phyloP scores from a whole-genome alignment of 2,888 invertebrate species.

The Acleris sparsana region DNA sequence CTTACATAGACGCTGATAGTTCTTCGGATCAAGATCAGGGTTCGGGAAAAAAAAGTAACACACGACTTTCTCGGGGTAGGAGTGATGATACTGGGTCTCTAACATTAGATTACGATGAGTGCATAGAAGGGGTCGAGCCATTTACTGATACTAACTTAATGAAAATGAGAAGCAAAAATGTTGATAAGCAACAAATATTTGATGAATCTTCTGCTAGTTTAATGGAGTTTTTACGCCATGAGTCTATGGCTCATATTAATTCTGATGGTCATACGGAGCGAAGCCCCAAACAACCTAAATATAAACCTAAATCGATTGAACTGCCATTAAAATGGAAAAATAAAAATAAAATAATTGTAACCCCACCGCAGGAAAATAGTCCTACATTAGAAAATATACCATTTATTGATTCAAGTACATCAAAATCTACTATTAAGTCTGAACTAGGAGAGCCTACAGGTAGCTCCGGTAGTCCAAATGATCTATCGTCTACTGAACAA shows the following conservation, averaged over 20 bases:
- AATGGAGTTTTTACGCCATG: slow-evolving; percentile 75
- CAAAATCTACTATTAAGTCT: slow-evolving; percentile 68
- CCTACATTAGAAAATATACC: slow-evolving; percentile 82
- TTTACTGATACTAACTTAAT: slow-evolving; percentile 76
- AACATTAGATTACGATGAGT: slow-evolving; percentile 87
- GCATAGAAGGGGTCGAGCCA: slow-evolving; percentile 84
- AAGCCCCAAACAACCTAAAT: slow-evolving; percentile 55
- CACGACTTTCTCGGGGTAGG: slow-evolving; percentile 73
- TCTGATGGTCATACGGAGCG: slow-evolving; percentile 76
- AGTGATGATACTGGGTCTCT: slow-evolving; percentile 88
- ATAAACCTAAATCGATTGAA: slow-evolving; percentile 61
- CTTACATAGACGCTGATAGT: slow-evolving; percentile 82
- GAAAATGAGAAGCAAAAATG: slow-evolving; percentile 52
- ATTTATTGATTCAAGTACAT: slow-evolving; percentile 73
- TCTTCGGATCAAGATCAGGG: slow-evolving; percentile 76
- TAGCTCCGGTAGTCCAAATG: slow-evolving; percentile 74
- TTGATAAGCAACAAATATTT: slow-evolving; percentile 84
- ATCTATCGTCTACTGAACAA: slow-evolving; percentile 69
- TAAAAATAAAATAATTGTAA: slow-evolving; percentile 84
- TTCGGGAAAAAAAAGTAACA: slow-evolving; percentile 57
- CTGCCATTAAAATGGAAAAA: slow-evolving; percentile 76
- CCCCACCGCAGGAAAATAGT: slow-evolving; percentile 85
- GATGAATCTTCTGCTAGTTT: slow-evolving; percentile 84
- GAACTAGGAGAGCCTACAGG: slow-evolving; percentile 74
- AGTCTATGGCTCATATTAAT: slow-evolving; percentile 66